A percentile compares a stretch with the other conserved stretches of the same genome.
phyloP scores from a whole-genome alignment of 2,113 vertebrate species.

The Cinclus cinclus region DNA sequence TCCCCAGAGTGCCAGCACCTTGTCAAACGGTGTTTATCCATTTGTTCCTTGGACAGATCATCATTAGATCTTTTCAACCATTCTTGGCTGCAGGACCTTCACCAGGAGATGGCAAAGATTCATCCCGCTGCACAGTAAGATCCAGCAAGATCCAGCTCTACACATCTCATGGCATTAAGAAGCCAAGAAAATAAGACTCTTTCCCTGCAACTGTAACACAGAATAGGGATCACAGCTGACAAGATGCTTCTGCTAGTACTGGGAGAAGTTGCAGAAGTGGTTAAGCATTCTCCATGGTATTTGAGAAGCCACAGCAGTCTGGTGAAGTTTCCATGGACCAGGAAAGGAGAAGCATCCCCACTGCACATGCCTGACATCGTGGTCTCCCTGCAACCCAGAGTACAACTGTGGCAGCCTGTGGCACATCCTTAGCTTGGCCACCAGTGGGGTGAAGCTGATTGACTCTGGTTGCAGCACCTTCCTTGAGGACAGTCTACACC shows the following conservation, averaged over 20 bases:
- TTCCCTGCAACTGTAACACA: background rate
- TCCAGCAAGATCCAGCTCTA: conserved; percentile 57
- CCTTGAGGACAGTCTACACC: background rate
- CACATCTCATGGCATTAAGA: background rate
- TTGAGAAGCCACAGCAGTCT: background rate
- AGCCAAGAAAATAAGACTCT: background rate
- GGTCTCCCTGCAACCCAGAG: background rate
- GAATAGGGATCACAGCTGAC: background rate
- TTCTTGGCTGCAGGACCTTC: conserved; percentile 83
- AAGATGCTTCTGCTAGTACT: background rate
- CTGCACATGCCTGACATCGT: too few relatives aligned
- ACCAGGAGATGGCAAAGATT: conserved; percentile 75
- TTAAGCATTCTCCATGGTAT: background rate
- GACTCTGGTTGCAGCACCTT: background rate
- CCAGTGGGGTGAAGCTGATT: background rate
- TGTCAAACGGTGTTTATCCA: conserved; percentile 79
- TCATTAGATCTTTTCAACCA: conserved; percentile 88
- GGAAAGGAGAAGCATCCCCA: background rate
- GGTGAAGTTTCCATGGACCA: background rate
- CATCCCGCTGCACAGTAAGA: conserved; percentile 82
- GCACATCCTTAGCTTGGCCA: background rate
- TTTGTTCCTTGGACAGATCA: conserved; percentile 83
- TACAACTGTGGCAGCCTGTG: background rate
- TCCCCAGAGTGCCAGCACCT: background rate
- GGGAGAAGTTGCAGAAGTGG: background rate